Evolutionary conservation across 1,140 invertebrate species (phyloP), one percentile per base, ranked within the genome.

Genomic region (Triops longicaudatus): DNA sequence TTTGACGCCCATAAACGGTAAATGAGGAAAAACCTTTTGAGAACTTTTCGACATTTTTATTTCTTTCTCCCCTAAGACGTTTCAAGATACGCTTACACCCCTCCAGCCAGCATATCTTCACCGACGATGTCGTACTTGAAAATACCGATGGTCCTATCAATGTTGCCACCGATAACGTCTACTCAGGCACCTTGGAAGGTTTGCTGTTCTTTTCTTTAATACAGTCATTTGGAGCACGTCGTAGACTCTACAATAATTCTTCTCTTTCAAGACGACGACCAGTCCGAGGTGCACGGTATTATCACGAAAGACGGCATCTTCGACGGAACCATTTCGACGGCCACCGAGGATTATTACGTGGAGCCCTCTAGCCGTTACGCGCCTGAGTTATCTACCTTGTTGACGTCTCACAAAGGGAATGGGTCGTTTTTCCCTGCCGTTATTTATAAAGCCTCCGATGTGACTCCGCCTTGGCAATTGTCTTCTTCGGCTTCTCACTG

Each of bases 251-350:
- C 37, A 14, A 4, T 1, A 17, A 26, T 42, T 22, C 10, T 78
- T 22, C 14, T 31, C 72, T 10, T 37, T 44, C n/a, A 27, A 78
- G 78, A 78, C 77, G 78, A 78, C 72, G 75, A 76, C 74, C 78
- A 72, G 26, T 78, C 78, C 26, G 72, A 88, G 75, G 93, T 96
- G 31, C 90, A 93, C 81, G 95, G 94, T 27, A 85, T 97, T 78
- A 87, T 98, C 73, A 96, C 94, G 76, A 86, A 88, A 73, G 91
- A 95, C 74, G 95, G 95, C 77, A 86, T 95, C 27, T 94, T 98
- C 82, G 95, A 97, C 83, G 95, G 94, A 22, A 92, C 91, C 27
- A 91, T 97, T 78, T 88, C 88, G 79, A 93, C 93, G 0, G 84
- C 86, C 22, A 83, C 93, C 79, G 91, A 94, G 77, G 92, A 91